Conservation (phyloP, 2,888 invertebrate species). For the Drosophila kokeensis region DNA sequence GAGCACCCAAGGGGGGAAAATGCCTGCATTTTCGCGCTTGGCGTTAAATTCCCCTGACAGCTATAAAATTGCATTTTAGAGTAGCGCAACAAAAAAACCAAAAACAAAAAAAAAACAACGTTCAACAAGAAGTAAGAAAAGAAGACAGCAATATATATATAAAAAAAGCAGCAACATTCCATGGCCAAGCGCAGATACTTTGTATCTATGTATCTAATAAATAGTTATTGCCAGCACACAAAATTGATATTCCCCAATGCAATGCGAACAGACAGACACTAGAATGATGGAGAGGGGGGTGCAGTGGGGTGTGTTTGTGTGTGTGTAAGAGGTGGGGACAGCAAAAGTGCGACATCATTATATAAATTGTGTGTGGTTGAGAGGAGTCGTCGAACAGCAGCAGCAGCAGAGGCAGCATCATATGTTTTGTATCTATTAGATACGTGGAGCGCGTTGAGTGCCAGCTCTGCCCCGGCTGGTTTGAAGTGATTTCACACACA, state of each 20-base stretch:
- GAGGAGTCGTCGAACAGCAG: neutral
- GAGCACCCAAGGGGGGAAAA: conserved; percentile 16
- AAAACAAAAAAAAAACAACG: conserved; percentile 10
- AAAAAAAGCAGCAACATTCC: conserved; percentile 21
- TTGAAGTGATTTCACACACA: conserved; percentile 79
- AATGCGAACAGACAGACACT: conserved; percentile 11
- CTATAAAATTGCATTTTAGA: conserved; percentile 84
- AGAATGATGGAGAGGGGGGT: neutral
- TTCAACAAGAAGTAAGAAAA: conserved; percentile 11
- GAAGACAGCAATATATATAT: conserved; percentile 18
- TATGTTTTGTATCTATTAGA: conserved; percentile 77
- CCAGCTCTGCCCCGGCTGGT: conserved; percentile 11
- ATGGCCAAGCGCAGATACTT: conserved; percentile 53
- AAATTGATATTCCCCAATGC: conserved; percentile 77
- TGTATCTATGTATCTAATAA: conserved; percentile 79
- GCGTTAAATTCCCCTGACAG: conserved; percentile 84
- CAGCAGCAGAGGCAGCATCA: conserved; percentile 64
- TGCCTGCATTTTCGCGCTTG: conserved; percentile 75
- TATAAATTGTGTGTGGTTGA: conserved; percentile 67
- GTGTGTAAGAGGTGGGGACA: conserved; percentile 13
- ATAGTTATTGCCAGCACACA: conserved; percentile 78
- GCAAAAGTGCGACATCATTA: conserved; percentile 81
- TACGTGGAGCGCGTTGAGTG: conserved; percentile 47
- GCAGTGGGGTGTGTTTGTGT: neutral
- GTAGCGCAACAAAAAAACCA: conserved; percentile 54